Evolutionary conservation across 1,140 invertebrate genomes (phyloP), one percentile per base, ranked within the genome.

Genomic region (Eupristina koningsbergeri): DNA sequence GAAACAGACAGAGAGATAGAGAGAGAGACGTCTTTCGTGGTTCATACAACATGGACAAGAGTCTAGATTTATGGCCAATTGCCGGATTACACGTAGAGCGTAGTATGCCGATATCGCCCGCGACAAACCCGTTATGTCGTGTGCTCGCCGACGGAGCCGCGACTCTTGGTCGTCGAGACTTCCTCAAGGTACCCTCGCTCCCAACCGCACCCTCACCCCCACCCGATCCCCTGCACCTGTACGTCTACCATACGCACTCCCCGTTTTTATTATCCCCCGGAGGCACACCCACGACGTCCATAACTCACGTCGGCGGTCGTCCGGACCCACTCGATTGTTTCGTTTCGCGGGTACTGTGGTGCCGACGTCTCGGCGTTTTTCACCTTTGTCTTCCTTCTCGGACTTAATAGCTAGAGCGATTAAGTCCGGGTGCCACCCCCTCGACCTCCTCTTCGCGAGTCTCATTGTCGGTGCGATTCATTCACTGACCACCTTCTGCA

Each of bases 21-120:
- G n/a, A 69, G 13, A 64, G 78, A 22, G 36, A 67, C 45, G 80
- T 67, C 41, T 77, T 74, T 76, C 39, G 67, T 77, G 78, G 85
- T 71, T 82, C 67, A 58, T 74, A 80, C 83, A 85, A 80, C 83
- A 85, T 87, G 81, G 80, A 79, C 84, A 88, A 76, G 58, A 81
- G 78, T 50, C 47, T 39, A 88, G 87, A 90, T 90, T 90, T 90
- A 90, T 86, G 86, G 87, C 85, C 89, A 90, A 90, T 90, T 89
- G 86, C 85, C 85, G 87, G 85, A 90, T 90, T 89, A 87, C 85
- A 75, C 39, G 76, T 29, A 53, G 17, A 5, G 47, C 80, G 75
- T 15, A 31, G 7, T 36, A 22, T 61, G 41, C 61, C 50, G 77
- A 84, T 81, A 85, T 81, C 74, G 79, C 69, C 80, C 73, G 73